Evolutionary conservation across 2,888 invertebrate species (phyloP).

Genomic region (Clanis bilineata): DNA sequence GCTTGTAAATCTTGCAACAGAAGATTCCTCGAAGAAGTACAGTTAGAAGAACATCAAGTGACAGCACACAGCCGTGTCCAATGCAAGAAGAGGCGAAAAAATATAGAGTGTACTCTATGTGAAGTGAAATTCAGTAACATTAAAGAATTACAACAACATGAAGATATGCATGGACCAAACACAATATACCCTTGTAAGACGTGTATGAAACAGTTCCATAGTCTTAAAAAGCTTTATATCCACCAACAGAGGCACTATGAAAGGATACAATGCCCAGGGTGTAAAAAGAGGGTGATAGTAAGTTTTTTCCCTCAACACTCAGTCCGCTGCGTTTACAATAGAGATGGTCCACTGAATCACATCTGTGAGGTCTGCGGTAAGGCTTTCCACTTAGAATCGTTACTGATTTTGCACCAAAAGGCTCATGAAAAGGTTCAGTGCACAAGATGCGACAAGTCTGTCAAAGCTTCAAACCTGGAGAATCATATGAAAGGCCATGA

Average conservation of each 20-base stretch:
- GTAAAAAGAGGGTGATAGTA: conserved; percentile 42
- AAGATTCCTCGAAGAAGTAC: conserved; percentile 38
- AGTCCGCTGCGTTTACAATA: conserved; percentile 26
- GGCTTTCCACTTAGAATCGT: conserved; percentile 32
- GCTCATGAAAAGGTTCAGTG: conserved; percentile 42
- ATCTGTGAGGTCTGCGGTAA: conserved; percentile 50
- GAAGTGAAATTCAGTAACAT: conserved; percentile 44
- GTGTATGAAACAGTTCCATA: conserved; percentile 44
- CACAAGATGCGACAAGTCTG: conserved; percentile 34
- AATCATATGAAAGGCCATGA: conserved; percentile 46
- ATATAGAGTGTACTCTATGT: conserved; percentile 53
- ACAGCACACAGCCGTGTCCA: conserved; percentile 51
- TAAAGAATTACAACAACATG: conserved; percentile 46
- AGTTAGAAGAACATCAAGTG: conserved; percentile 47
- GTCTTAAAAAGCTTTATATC: conserved; percentile 43
- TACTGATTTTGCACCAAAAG: conserved; percentile 38
- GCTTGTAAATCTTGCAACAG: conserved; percentile 49
- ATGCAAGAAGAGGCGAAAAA: conserved; percentile 47
- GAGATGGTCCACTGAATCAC: conserved; percentile 26
- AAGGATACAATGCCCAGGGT: conserved; percentile 42
- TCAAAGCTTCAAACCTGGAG: conserved; percentile 39
- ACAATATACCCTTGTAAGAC: conserved; percentile 47
- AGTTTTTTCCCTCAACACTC: conserved; percentile 46
- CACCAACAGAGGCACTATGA: conserved; percentile 50
- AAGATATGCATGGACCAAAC: conserved; percentile 37